Evolutionary conservation across 2,113 vertebrate genomes (phyloP).

Genomic region (Istiophorus platypterus): DNA sequence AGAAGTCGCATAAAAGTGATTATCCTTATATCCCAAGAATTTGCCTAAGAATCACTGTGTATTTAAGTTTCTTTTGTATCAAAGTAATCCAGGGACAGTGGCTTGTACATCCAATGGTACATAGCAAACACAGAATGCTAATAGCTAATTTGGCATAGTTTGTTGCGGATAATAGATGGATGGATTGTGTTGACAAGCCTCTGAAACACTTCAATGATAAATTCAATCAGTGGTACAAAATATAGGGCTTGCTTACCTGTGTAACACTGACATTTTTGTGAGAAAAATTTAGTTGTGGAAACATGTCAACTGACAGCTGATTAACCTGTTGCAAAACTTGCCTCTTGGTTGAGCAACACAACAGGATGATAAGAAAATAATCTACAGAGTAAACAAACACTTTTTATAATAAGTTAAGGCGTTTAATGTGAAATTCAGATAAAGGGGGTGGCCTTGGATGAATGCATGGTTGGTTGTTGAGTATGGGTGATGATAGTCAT

Average conservation of each 20-base stretch:
- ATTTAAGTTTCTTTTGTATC: too few species aligned
- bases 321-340: not conserved
- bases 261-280: not conserved
- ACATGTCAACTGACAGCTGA: not conserved
- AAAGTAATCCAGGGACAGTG: too few species aligned
- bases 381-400: not conserved
- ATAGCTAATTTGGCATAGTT: too few species aligned
- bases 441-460: not conserved
- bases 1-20: not conserved
- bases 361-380: not conserved
- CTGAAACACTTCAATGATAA: not conserved
- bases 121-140: too few species aligned
- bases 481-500: not conserved
- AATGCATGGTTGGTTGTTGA: constrained; percentile 6
- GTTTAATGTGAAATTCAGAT: not conserved
- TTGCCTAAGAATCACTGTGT: too few species aligned
- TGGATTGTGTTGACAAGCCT: not conserved
- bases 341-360: rapidly evolving
- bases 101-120: too few species aligned
- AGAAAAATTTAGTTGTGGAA: not conserved
- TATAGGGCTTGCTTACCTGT: not conserved
- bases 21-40: too few species aligned
- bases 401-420: not conserved
- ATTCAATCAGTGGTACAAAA: not conserved
- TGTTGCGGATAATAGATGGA: too few species aligned